Evolutionary conservation across 2,888 invertebrate species (phyloP), one percentile per base, ranked within the genome.

Genomic region (Calephelis perditalis): DNA sequence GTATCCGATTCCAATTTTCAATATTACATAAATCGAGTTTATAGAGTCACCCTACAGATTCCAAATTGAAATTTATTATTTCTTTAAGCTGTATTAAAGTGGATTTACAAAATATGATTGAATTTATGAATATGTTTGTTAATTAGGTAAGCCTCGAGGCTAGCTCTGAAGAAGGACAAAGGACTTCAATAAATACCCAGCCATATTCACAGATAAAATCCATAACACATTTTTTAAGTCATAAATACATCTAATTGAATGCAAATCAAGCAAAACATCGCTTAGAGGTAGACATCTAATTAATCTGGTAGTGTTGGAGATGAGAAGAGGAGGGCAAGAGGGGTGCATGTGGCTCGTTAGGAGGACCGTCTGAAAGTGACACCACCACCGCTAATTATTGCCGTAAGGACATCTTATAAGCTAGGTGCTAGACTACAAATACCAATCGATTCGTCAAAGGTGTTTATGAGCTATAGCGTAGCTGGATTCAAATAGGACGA

Each of bases 321-420:
- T 59, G 66, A 61, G 59, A 58, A 65, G 63, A 60, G 61, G 64
- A 61, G 61, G 65, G 67, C 64, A 65, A 67, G 66, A 64, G 66
- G 63, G 70, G 71, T 71, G 76, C 78, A 77, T 77, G 77, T 76
- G 76, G 75, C 82, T 87, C 82, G 86, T 86, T 87, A 86, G 81
- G 70, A 76, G 69, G 68, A 66, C 68, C 76, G 78, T 85, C 87
- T 88, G 88, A 84, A 87, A 85, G 75, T 88, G 88, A 88, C 88
- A 88, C 87, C 84, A 69, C 64, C 71, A 66, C 68, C 71, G 82
- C 83, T 87, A 88, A 88, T 89, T 89, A 86, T 87, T 86, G 83
- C 77, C 72, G 74, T 68, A 76, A 82, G 81, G 81, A 84, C 81
- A 76, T 78, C 78, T 77, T 70, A 71, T 57, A 59, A 62, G 57